Conservation (phyloP, 2,797 vertebrate species). For the Pangasius macronema region DNA sequence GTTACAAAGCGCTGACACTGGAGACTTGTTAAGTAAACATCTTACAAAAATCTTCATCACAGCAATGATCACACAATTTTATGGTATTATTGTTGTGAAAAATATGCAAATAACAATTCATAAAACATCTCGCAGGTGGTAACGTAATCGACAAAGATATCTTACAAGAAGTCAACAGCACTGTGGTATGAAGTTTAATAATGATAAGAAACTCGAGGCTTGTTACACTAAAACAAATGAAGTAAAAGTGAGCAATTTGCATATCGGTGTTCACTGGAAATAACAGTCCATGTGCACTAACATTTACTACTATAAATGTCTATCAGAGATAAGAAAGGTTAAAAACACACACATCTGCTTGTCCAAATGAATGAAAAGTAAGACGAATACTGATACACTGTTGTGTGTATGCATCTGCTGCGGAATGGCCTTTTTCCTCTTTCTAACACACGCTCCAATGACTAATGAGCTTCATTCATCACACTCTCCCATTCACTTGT, state of each 20-base stretch:
- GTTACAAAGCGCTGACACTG: background rate
- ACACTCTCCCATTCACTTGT: background rate
- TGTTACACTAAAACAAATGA: background rate
- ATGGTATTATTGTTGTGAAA: too few relatives aligned
- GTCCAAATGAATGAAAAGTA: background rate
- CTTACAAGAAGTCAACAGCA: too few relatives aligned
- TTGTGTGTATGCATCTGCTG: background rate
- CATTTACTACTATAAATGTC: background rate
- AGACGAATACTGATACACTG: background rate
- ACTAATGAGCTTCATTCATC: conserved; percentile 33
- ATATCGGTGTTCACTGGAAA: background rate
- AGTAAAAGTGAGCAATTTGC: background rate
- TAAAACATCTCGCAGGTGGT: too few relatives aligned
- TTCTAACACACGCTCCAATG: conserved; percentile 4
- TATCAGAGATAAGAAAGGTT: background rate
- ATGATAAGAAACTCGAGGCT: too few relatives aligned
- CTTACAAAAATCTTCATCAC: background rate
- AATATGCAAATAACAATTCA: too few relatives aligned
- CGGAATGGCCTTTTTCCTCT: background rate
- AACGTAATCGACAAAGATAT: too few relatives aligned
- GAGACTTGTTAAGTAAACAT: background rate
- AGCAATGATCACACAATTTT: background rate
- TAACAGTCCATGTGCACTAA: background rate
- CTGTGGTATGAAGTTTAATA: too few relatives aligned
- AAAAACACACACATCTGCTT: background rate